Percentiles rank a stretch among this genome's conserved stretches.
Conservation (phyloP, 1,140 invertebrate species). For the Cydia pomonella region DNA sequence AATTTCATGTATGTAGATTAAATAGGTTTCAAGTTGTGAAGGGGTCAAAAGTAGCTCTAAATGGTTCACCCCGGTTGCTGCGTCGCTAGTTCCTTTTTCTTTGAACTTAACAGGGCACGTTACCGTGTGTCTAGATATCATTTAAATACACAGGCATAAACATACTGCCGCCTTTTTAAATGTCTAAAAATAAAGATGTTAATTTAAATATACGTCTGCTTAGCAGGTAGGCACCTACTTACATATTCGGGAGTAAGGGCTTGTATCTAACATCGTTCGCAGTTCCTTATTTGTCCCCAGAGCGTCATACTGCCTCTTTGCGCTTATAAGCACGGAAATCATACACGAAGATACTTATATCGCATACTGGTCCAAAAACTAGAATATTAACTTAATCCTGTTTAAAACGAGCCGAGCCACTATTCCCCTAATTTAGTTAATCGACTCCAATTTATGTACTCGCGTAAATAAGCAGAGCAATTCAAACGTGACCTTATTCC, state of each 20-base stretch:
- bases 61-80: too few species aligned
- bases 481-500: conserved; percentile 31
- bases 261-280: neutral
- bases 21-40: too few species aligned
- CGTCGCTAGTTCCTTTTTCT: too few species aligned
- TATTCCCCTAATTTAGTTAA: conserved; percentile 9
- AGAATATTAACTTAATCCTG: neutral
- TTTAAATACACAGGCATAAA: too few species aligned
- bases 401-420: neutral
- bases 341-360: neutral
- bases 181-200: too few species aligned
- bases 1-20: too few species aligned
- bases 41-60: too few species aligned
- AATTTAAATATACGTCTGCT: too few species aligned
- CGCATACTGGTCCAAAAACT: neutral
- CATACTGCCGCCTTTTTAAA: too few species aligned
- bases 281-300: neutral
- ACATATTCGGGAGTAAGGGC: neutral
- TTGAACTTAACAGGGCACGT: too few species aligned
- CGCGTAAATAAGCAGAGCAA: conserved; percentile 29
- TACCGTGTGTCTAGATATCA: too few species aligned
- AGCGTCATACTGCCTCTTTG: neutral
- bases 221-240: neutral
- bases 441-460: conserved; percentile 26
- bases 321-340: neutral